Conservation (phyloP, 2,113 vertebrate genomes). For the Caloenas nicobarica region DNA sequence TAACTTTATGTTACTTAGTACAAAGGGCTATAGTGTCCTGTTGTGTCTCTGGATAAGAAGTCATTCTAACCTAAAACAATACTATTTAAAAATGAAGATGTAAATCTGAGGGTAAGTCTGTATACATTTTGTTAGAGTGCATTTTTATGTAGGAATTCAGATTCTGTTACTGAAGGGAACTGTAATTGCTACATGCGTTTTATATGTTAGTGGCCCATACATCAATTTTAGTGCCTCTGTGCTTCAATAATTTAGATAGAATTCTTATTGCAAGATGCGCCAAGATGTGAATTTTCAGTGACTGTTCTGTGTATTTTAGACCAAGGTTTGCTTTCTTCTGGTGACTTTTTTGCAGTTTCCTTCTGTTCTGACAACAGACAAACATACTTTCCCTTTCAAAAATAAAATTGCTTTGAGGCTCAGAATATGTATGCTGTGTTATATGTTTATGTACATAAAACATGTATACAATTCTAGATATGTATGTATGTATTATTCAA, state of each 20-base stretch:
- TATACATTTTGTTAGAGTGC: background rate
- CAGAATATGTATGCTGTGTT: background rate
- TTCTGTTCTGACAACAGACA: background rate
- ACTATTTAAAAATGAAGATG: background rate
- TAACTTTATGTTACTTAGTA: background rate
- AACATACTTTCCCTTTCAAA: background rate
- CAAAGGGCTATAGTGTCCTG: background rate
- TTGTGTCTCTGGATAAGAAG: background rate
- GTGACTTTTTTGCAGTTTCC: background rate
- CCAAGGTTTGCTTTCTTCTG: background rate
- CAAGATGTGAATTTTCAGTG: slow-evolving; percentile 34
- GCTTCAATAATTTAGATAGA: slow-evolving; percentile 48
- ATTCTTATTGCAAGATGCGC: slow-evolving; percentile 47
- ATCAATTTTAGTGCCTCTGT: slow-evolving; percentile 31
- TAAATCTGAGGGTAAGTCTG: background rate
- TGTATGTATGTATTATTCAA: background rate
- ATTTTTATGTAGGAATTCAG: slow-evolving; percentile 7
- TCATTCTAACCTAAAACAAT: background rate
- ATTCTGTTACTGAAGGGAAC: slow-evolving; percentile 50
- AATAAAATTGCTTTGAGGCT: background rate
- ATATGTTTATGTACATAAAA: background rate
- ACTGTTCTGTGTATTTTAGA: background rate
- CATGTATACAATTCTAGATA: background rate
- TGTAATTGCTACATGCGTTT: slow-evolving; percentile 35
- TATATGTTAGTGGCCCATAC: background rate